phyloP scores from a whole-genome alignment of 1,140 invertebrate species.

The Drosophila chauvacae region DNA sequence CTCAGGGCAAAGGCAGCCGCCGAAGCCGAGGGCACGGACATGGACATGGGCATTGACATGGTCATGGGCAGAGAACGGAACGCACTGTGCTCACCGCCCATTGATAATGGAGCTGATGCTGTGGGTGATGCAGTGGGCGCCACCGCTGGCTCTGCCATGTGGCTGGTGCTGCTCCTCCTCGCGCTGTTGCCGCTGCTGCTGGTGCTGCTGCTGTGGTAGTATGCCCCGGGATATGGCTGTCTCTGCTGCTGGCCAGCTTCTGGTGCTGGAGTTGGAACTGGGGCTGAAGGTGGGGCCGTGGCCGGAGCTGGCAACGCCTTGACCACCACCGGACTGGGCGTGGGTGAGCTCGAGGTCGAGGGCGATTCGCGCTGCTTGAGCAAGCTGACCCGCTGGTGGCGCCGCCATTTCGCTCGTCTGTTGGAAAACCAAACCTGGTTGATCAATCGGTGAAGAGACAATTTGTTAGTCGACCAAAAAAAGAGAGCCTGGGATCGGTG shows the following conservation, averaged over 20 bases:
- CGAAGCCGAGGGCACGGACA: constrained; percentile 73
- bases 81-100: constrained; percentile 95
- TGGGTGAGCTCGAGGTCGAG: constrained; percentile 85
- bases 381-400: constrained; percentile 96
- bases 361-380: constrained; percentile 89
- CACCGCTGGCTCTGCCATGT: constrained; percentile 32
- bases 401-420: constrained; percentile 98
- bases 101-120: constrained; percentile 86
- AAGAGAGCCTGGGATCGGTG: constrained; percentile 50
- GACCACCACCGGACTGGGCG: constrained; percentile 20
- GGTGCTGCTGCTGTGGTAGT: constrained; percentile 11
- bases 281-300: constrained; percentile 4
- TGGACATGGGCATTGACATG: constrained; percentile 84
- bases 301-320: constrained; percentile 3
- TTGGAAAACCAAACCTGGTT: constrained; percentile 99
- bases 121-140: constrained; percentile 74
- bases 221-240: constrained; percentile 17
- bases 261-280: constrained; percentile 14
- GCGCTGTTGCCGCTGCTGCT: constrained; percentile 17
- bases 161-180: constrained; percentile 12
- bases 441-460: constrained; percentile 85
- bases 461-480: constrained; percentile 83
- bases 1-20: constrained; percentile 85
- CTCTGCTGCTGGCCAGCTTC: constrained; percentile 21
- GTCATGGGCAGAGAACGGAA: constrained; percentile 87